Conservation (phyloP, 2,797 vertebrate species). For the Enteromius thamalakanensis region DNA sequence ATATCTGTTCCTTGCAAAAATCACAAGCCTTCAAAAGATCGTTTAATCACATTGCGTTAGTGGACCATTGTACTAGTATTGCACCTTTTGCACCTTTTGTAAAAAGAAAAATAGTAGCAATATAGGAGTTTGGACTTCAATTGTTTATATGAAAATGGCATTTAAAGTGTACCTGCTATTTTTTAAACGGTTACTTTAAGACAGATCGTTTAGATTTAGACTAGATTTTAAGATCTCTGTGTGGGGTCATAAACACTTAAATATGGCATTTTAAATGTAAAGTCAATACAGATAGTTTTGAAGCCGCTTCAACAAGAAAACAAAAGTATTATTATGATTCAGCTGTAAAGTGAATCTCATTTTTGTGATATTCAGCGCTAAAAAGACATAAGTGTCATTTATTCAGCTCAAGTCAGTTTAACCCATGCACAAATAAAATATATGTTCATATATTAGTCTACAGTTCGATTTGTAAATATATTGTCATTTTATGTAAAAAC, state of each 20-base stretch:
- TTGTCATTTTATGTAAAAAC: neutral
- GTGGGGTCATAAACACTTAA: neutral
- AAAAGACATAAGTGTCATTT: neutral
- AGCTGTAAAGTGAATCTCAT: neutral
- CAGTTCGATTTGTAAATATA: neutral
- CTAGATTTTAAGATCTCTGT: neutral
- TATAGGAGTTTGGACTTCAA: neutral
- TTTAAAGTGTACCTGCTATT: neutral
- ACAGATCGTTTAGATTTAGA: neutral
- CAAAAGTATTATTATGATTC: neutral
- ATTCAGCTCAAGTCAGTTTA: neutral
- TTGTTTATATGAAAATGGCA: neutral
- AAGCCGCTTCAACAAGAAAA: neutral
- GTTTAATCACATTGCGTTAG: neutral
- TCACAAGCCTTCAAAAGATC: neutral
- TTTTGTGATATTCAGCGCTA: neutral
- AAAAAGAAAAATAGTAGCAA: neutral
- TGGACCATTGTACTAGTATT: neutral
- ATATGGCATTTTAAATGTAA: neutral
- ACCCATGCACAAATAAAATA: neutral
- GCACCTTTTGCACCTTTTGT: neutral
- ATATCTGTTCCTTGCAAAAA: neutral
- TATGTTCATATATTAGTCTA: neutral
- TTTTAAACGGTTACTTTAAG: neutral
- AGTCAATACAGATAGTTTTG: neutral